phyloP scores from a whole-genome alignment of 2,797 vertebrate genomes.

The Pipistrellus kuhlii region DNA sequence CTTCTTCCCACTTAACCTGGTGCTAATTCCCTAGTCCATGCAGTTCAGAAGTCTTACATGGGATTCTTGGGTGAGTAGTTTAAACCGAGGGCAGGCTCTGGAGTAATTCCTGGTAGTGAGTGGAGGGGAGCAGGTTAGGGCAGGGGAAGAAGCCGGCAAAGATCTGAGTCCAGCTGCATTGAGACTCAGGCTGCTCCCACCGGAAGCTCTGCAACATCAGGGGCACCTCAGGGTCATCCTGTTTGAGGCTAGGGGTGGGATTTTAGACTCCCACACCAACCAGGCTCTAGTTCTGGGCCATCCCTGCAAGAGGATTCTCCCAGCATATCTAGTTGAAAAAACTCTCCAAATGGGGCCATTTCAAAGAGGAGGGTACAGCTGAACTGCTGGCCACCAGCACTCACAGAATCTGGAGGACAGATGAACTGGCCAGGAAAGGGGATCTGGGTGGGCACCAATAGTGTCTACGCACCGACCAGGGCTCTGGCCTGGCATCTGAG shows the following conservation, averaged over 20 bases:
- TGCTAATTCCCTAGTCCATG: background rate
- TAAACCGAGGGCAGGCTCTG: background rate
- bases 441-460: background rate
- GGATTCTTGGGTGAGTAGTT: background rate
- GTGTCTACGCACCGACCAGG: too few species aligned
- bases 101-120: background rate
- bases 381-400: background rate
- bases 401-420: background rate
- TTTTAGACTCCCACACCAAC: background rate
- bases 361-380: background rate
- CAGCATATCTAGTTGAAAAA: background rate
- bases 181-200: background rate
- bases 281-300: background rate
- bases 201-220: background rate
- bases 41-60: background rate
- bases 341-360: background rate
- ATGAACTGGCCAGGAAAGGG: background rate
- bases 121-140: background rate
- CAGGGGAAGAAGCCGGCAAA: background rate
- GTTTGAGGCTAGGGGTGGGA: background rate
- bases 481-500: background rate
- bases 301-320: accelerated
- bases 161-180: background rate
- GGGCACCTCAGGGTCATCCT: background rate
- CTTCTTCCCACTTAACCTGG: background rate